phyloP scores from a whole-genome alignment of 2,888 invertebrate species.

The Tenthredo livida region DNA sequence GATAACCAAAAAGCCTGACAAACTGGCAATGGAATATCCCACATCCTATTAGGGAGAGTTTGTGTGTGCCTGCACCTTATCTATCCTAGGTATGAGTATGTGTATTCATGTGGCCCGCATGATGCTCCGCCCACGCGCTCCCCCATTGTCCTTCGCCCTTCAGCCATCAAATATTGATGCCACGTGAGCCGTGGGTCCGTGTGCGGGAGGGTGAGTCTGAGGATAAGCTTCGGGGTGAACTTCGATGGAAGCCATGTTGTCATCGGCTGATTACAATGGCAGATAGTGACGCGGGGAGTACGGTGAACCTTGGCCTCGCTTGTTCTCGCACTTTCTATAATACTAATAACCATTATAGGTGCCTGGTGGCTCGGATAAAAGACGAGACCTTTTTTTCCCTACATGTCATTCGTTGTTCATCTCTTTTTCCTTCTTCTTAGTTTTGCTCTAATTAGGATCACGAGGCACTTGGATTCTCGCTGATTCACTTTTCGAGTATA shows the following conservation, averaged over 20 bases:
- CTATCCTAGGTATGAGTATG: neutral
- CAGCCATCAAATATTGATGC: constrained; percentile 63
- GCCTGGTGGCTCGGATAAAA: neutral
- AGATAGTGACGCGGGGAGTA: constrained; percentile 27
- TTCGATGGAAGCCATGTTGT: constrained; percentile 60
- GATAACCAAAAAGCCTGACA: neutral
- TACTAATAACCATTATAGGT: constrained; percentile 20
- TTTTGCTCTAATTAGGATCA: neutral
- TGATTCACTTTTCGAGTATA: neutral
- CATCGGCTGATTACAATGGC: constrained; percentile 59
- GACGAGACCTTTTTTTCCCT: neutral
- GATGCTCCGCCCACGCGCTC: constrained; percentile 55
- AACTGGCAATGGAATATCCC: neutral
- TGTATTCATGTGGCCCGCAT: constrained; percentile 29
- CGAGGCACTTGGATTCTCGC: neutral
- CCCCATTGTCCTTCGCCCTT: constrained; percentile 49
- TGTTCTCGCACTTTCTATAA: neutral
- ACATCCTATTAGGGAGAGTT: neutral
- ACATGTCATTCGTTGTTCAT: neutral
- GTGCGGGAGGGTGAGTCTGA: constrained; percentile 19
- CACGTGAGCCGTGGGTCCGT: constrained; percentile 55
- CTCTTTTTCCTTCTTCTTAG: neutral
- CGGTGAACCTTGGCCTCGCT: constrained; percentile 19
- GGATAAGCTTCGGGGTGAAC: constrained; percentile 41
- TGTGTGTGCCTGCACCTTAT: neutral